These are phyloP conservation scores for Micropterix aruncella DNA, from an alignment of 2,888 invertebrate genomes.

Conservation along the genomic window DNA sequence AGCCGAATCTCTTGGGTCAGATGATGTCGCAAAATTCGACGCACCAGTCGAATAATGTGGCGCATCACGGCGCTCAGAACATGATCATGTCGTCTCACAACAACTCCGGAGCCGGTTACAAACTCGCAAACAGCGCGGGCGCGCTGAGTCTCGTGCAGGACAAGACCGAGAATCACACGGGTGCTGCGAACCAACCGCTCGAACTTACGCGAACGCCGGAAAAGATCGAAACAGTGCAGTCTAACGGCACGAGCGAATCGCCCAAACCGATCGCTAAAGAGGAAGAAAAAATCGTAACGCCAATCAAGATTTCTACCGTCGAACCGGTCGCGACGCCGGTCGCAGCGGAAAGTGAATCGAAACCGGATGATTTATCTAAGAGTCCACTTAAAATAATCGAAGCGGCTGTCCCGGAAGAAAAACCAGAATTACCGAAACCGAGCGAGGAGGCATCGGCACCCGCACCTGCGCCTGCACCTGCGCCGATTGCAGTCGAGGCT, in stretches of 20 bases:
- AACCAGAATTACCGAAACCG: no score
- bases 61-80: constrained; percentile 27
- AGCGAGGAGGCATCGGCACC: not conserved
- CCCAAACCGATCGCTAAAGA: constrained; percentile 20
- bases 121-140: constrained; percentile 23
- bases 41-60: constrained; percentile 4
- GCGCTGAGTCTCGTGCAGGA: constrained; percentile 33
- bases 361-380: not conserved
- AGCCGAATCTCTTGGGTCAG: constrained; percentile 4
- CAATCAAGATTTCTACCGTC: no score
- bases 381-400: no score
- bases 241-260: constrained; percentile 32
- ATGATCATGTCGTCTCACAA: constrained; percentile 26
- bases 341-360: not conserved
- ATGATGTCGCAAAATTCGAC: constrained; percentile 1
- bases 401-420: no score
- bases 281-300: no score
- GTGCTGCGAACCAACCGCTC: constrained; percentile 20
- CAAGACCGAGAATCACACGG: constrained; percentile 15
- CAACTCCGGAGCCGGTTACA: constrained; percentile 18
- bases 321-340: not conserved
- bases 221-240: constrained; percentile 30
- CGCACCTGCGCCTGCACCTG: not conserved
- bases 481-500: not conserved
- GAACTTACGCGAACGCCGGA: constrained; percentile 34